Percentiles rank a stretch among this genome's conserved stretches.
phyloP scores from a whole-genome alignment of 2,113 vertebrate species.

The Corythornis cristatus region DNA sequence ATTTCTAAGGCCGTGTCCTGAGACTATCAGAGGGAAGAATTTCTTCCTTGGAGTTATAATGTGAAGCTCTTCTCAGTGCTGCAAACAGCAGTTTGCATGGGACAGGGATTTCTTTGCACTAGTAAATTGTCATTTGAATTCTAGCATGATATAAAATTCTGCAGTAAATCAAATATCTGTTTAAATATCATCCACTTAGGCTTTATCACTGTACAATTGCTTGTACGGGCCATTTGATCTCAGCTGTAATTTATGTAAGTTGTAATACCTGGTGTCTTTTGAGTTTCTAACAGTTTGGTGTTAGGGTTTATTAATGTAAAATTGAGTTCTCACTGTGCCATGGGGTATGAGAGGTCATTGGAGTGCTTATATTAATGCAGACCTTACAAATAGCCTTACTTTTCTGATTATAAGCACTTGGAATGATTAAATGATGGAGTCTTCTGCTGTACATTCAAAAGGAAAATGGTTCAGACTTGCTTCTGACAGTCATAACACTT shows the following conservation, averaged over 20 bases:
- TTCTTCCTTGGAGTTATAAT: neutral
- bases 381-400: conserved; percentile 12
- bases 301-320: conserved; percentile 43
- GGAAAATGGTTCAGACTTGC: neutral
- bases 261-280: conserved; percentile 45
- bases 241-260: conserved; percentile 49
- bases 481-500: neutral
- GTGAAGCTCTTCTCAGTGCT: neutral
- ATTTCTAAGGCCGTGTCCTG: neutral
- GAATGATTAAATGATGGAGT: neutral
- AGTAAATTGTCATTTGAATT: conserved; percentile 48
- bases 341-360: conserved; percentile 21
- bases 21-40: neutral
- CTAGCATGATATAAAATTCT: conserved; percentile 12
- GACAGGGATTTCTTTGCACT: conserved; percentile 9
- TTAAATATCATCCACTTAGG: conserved; percentile 62
- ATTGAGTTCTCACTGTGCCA: conserved; percentile 52
- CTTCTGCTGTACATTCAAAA: neutral
- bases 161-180: conserved; percentile 55
- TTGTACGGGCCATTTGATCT: conserved; percentile 49
- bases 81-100: neutral
- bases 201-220: conserved; percentile 65
- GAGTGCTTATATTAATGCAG: conserved; percentile 31
- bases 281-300: conserved; percentile 49
- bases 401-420: neutral